Percentiles rank a stretch among this genome's conserved stretches.
These are phyloP conservation scores for Cheilosia grossa DNA, from an alignment of 2,888 invertebrate species.

Conservation along the genomic window DNA sequence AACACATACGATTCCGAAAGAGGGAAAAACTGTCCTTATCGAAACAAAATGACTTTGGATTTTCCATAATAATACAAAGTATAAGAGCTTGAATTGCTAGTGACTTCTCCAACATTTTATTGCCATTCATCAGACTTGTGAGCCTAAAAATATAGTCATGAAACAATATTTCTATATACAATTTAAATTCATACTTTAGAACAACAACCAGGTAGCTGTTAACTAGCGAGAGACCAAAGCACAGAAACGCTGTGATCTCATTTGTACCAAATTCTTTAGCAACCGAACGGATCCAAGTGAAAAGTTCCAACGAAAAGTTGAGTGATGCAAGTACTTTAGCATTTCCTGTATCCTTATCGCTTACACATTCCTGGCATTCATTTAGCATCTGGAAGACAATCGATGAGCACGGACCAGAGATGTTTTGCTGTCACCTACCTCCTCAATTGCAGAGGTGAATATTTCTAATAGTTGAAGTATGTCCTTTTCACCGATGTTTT, in stretches of 20 bases:
- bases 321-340: constrained; percentile 32
- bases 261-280: constrained; percentile 27
- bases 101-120: constrained; percentile 19
- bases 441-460: constrained; percentile 22
- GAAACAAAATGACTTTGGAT: constrained; percentile 13
- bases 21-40: background rate
- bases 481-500: constrained; percentile 5
- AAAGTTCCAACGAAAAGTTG: constrained; percentile 40
- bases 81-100: constrained; percentile 37
- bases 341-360: constrained; percentile 19
- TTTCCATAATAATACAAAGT: constrained; percentile 9
- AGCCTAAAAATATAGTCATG: constrained; percentile 7
- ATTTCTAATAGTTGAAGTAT: constrained; percentile 23
- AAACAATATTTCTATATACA: no score
- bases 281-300: constrained; percentile 50
- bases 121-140: background rate
- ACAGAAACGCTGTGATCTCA: constrained; percentile 36
- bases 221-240: constrained; percentile 45
- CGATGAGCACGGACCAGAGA: background rate
- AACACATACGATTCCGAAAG: constrained; percentile 24
- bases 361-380: constrained; percentile 19
- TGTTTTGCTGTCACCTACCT: constrained; percentile 11
- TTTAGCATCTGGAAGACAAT: constrained; percentile 25
- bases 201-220: constrained; percentile 30
- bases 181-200: constrained; percentile 20